phyloP scores from a whole-genome alignment of 2,113 vertebrate genomes.

The Romanogobio albipinnatus region DNA sequence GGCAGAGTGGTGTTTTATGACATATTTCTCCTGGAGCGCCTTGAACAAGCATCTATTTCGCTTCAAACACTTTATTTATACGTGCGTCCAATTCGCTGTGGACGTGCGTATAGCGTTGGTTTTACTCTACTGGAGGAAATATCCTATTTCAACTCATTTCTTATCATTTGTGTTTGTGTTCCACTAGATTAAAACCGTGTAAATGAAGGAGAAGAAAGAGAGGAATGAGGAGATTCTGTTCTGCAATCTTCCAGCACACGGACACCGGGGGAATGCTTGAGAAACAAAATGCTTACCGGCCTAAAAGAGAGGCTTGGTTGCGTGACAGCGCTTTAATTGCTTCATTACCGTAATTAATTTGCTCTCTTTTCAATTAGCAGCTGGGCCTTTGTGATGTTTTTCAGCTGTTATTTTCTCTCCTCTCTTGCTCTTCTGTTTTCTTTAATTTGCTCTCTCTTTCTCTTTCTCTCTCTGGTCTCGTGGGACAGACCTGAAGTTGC shows the following conservation, averaged over 20 bases:
- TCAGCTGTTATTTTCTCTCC: constrained; percentile 42
- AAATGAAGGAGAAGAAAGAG: constrained; percentile 41
- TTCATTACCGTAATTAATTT: constrained; percentile 65
- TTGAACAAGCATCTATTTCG: too few species aligned
- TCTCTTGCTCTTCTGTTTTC: constrained; percentile 45
- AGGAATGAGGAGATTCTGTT: constrained; percentile 63
- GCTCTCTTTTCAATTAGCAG: constrained; percentile 62
- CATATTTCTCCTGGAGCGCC: too few species aligned
- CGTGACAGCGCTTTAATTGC: constrained; percentile 61
- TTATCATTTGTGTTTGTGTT: not conserved
- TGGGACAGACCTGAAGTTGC: not conserved
- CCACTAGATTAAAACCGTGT: not conserved
- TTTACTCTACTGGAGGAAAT: not conserved
- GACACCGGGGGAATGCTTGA: constrained; percentile 40
- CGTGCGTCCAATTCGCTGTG: too few species aligned
- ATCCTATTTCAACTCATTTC: not conserved
- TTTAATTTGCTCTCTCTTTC: constrained; percentile 31
- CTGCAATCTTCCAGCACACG: not conserved
- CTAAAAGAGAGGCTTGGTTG: constrained; percentile 52
- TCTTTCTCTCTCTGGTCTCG: constrained; percentile 7
- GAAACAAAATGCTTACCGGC: constrained; percentile 47
- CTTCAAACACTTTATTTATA: too few species aligned
- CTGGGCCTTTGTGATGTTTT: constrained; percentile 55
- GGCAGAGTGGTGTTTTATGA: too few species aligned
- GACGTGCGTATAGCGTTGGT: too few species aligned